Evolutionary conservation across 2,113 vertebrate species (phyloP).

Genomic region (Coturnix japonica): DNA sequence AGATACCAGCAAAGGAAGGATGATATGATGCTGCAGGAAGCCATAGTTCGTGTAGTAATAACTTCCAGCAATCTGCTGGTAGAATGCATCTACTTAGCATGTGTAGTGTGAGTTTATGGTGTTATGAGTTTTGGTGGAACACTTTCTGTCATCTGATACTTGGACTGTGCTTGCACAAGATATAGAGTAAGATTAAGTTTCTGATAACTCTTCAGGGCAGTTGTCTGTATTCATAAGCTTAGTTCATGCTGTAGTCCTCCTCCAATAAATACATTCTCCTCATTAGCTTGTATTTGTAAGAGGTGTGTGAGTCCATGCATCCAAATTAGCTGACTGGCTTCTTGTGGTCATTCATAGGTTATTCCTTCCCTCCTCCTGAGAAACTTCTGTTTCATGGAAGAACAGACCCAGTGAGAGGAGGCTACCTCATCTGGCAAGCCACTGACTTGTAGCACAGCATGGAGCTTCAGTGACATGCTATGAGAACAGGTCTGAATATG

Average conservation of each 20-base stretch:
- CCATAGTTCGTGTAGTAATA: neutral
- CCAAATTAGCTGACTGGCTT: neutral
- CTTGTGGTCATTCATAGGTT: fast-evolving
- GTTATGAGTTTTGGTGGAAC: neutral
- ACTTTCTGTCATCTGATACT: neutral
- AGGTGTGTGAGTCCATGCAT: fast-evolving
- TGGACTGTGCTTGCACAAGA: fast-evolving
- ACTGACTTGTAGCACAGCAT: neutral
- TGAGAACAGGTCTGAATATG: neutral
- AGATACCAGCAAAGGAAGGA: neutral
- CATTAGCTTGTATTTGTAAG: neutral
- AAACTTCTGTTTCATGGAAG: too few species aligned
- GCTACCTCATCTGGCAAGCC: neutral
- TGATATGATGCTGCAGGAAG: neutral
- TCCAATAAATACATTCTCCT: neutral
- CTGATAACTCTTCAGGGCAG: neutral
- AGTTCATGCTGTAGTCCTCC: neutral
- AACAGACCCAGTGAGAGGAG: neutral
- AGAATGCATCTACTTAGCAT: neutral
- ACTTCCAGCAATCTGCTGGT: neutral
- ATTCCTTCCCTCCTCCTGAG: neutral
- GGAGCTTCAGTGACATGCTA: neutral
- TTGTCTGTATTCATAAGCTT: neutral
- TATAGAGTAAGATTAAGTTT: neutral
- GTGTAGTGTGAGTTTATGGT: neutral